Percentiles rank a stretch among this genome's conserved stretches.
These are phyloP conservation scores for Anableps anableps DNA, from an alignment of 2,797 vertebrate genomes.

Conservation along the genomic window DNA sequence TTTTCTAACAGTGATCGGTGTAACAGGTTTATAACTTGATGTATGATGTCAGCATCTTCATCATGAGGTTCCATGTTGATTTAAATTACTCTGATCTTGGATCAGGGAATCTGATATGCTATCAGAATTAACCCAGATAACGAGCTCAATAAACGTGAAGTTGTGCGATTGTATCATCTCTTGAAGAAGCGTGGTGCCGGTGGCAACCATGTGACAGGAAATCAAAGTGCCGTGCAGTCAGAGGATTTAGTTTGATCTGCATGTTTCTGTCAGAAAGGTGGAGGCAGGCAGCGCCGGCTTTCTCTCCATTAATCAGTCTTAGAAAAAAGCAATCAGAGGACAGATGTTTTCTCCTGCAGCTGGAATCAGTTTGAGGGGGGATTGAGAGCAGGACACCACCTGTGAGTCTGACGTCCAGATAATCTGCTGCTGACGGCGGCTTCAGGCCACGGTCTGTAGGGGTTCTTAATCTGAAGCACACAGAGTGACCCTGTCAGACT, in stretches of 20 bases:
- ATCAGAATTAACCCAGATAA: neutral
- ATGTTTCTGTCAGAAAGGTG: constrained; percentile 62
- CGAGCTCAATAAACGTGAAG: neutral
- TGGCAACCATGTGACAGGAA: constrained; percentile 6
- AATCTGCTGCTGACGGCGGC: constrained; percentile 63
- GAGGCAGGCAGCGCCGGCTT: constrained; percentile 63
- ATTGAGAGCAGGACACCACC: constrained; percentile 71
- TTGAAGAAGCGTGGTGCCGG: neutral
- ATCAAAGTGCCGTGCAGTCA: neutral
- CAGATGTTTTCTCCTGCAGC: constrained; percentile 72
- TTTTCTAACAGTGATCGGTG: neutral
- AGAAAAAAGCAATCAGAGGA: constrained; percentile 71
- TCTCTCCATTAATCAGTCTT: constrained; percentile 71
- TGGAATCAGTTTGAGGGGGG: constrained; percentile 58
- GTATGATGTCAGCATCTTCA: neutral
- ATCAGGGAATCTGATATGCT: neutral
- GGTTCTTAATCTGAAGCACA: constrained; percentile 32
- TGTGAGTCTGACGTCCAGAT: constrained; percentile 54
- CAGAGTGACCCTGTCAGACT: constrained; percentile 23
- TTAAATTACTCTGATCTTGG: neutral
- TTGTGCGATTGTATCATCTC: neutral
- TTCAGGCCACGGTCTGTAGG: constrained; percentile 21
- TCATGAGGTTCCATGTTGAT: neutral
- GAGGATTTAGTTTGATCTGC: constrained; percentile 57
- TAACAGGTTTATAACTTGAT: neutral